Base-by-base conservation (phyloP, 2,113 vertebrate genomes). In the Accipiter virgatus region DNA sequence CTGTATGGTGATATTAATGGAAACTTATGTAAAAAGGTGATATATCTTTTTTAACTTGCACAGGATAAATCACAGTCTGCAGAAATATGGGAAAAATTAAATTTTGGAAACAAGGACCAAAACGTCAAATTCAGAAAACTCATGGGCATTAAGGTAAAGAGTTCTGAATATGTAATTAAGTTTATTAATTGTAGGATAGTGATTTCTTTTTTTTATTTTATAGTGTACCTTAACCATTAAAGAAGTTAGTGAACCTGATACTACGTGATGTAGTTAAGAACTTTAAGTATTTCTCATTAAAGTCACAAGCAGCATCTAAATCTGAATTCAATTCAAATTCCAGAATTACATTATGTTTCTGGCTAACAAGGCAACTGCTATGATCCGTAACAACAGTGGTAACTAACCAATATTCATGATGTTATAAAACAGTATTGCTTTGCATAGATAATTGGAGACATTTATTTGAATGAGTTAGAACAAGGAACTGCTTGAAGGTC, bases 51-150 rank as follows among this genome's bases (percentile, higher is more conserved):
- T 81, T 11, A 58, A 27, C 81, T 92, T 65, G 85, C 96, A 61
- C 91, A 99, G 99, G 99, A 99, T 96, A 99, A 99, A 96, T 99
- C 99, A 9, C 99, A 99, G 91, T 99, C 99, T 85, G 99, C 99
- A 90, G 99, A 99, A 98, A 98, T 99, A 94, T 99, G 99, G 99
- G 99, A 99, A 96, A 99, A 99, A 63, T 70, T 99, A 13, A 99
- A 99, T 97, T 99, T 99, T 98, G 99, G 99, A 97, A 99, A 99
- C 96, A 99, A 99, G 98, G 99, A 99, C 99, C 99, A 99, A 99
- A 99, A 99, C 91, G 99, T 99, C 47, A 99, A 99, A 98, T 99
- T 99, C 98, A 99, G 99, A 89, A 99, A 99, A 97, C 96, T 99
- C 79, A 99, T 99, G 99, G 99, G 99, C 88, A 99, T 99, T 97